Evolutionary conservation across 2,113 vertebrate genomes (phyloP), one percentile per base, ranked within the genome.

Genomic region (Aix galericulata): DNA sequence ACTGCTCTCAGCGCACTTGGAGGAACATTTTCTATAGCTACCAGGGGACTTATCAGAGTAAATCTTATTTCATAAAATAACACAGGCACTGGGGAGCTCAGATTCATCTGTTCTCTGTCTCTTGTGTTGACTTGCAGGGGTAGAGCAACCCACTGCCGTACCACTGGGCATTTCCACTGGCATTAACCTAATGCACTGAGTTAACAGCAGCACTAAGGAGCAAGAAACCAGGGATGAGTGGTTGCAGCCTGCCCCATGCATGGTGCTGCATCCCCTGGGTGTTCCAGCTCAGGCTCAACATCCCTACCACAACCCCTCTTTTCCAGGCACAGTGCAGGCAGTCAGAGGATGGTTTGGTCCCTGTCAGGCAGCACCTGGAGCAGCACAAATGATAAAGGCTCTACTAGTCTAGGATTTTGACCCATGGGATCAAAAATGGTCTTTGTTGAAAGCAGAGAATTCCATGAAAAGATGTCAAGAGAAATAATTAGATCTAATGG

Each of bases 371-470:
- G 50, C 25, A 58, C 13, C 27, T 55, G 42, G 13, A 87, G 36
- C 23, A 59, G 27, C 11, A 25, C 31, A 75, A 72, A 50, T 55
- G 60, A 16, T 22, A 63, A 46, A 2, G 21, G 3, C 9, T 89
- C 40, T 72, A 8, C 32, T 78, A 32, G 17, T 60, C 3, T 17
- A 68, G 32, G 29, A 60, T 64, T 90, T 76, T 74, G 36, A 72
- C 59, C n/a, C 27, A 38, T 0, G 0, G 31, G 38, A 67, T 67
- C 7, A 25, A 75, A 82, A 72, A 8, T 1, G 16, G 17, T 11
- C 17, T 80, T 79, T 73, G 34, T 22, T 79, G 34, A 40, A 34
- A 38, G 53, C 6, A 66, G 29, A 75, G 32, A 73, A 68, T 1
- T 64, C 53, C 34, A 26, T 29, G 53, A 46, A 64, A 75, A 64